Evolutionary conservation across 2,888 invertebrate species (phyloP).

Genomic region (Daptonema setosum): DNA sequence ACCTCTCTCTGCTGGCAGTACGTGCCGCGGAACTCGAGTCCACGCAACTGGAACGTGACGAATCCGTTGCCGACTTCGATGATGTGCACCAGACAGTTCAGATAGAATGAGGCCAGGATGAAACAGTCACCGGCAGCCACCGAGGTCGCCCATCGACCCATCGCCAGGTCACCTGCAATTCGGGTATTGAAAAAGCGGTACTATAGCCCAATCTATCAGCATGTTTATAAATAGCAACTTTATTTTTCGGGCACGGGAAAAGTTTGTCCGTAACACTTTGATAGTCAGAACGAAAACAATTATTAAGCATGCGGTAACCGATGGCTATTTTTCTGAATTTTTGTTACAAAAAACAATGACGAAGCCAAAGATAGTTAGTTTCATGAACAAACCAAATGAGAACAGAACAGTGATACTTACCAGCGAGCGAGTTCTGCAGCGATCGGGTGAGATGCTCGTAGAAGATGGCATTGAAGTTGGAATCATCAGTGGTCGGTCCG

Average conservation of each 20-base stretch:
- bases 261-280: no score
- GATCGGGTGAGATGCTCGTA: slow-evolving; percentile 93
- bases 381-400: no score
- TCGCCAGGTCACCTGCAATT: slow-evolving; percentile 67
- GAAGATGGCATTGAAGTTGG: slow-evolving; percentile 94
- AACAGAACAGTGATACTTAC: no score
- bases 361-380: no score
- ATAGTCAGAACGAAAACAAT: no score
- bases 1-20: slow-evolving; percentile 87
- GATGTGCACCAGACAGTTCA: slow-evolving; percentile 90
- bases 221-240: no score
- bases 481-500: slow-evolving; percentile 41
- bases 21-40: slow-evolving; percentile 82
- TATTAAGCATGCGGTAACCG: no score
- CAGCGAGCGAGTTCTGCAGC: slow-evolving; percentile 29
- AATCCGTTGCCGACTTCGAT: slow-evolving; percentile 91
- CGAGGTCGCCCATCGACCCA: slow-evolving; percentile 70
- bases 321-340: no score
- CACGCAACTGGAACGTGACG: slow-evolving; percentile 88
- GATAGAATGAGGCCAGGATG: slow-evolving; percentile 86
- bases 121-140: slow-evolving; percentile 93
- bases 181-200: slow-evolving; percentile 56
- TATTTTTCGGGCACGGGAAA: no score
- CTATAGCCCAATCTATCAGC: no score
- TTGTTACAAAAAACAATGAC: no score